Evolutionary conservation across 2,113 vertebrate genomes (phyloP).

Genomic region (Elephas maximus): DNA sequence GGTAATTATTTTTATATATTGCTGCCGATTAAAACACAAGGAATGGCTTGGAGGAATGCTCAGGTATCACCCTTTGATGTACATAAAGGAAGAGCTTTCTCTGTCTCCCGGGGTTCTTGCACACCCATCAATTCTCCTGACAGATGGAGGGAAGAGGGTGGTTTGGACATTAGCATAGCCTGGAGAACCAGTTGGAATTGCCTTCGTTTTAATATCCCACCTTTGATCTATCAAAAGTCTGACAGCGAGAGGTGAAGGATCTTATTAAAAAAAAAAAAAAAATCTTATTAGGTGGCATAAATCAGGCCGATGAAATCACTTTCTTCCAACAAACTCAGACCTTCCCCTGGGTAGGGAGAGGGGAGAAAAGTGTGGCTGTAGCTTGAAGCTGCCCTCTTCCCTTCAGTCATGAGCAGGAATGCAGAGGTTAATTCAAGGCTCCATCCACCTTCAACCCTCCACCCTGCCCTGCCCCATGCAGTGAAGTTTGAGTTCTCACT

Average conservation of each 20-base stretch:
- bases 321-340: neutral
- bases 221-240: slow-evolving; percentile 87
- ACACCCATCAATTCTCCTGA: slow-evolving; percentile 82
- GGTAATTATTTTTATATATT: slow-evolving; percentile 80
- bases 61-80: slow-evolving; percentile 87
- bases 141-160: slow-evolving; percentile 80
- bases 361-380: neutral
- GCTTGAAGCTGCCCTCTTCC: neutral
- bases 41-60: slow-evolving; percentile 76
- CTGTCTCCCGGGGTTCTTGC: slow-evolving; percentile 76
- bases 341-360: neutral
- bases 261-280: slow-evolving; percentile 15
- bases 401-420: too few species aligned
- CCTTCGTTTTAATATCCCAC: slow-evolving; percentile 73
- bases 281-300: slow-evolving; percentile 81
- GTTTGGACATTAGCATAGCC: slow-evolving; percentile 81
- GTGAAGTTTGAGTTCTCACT: neutral
- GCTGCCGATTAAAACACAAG: slow-evolving; percentile 82
- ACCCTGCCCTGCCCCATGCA: too few species aligned
- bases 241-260: slow-evolving; percentile 81
- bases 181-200: slow-evolving; percentile 78
- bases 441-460: neutral
- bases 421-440: neutral
- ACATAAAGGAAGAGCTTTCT: slow-evolving; percentile 76
- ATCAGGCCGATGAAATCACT: slow-evolving; percentile 72